Conservation (phyloP, 2,113 vertebrate genomes). For the Pluvianellus socialis region DNA sequence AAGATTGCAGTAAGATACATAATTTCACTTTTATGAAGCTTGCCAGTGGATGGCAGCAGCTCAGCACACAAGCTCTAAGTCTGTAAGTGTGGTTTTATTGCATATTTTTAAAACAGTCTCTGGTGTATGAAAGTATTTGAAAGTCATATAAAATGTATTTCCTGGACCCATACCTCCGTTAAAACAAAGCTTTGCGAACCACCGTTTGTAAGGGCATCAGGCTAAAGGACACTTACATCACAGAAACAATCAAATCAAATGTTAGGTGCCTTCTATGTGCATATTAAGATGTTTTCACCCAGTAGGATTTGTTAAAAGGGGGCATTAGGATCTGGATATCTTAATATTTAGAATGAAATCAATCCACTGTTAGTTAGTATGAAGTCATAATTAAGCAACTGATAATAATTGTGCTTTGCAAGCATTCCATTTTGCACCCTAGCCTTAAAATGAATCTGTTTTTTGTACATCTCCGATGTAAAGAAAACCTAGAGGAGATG, state of each 20-base stretch:
- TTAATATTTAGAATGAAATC: background rate
- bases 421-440: background rate
- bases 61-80: background rate
- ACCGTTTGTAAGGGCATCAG: background rate
- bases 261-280: background rate
- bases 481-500: background rate
- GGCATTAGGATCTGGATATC: background rate
- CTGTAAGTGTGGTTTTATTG: background rate
- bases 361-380: background rate
- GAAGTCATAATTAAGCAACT: background rate
- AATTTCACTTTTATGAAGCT: background rate
- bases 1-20: background rate
- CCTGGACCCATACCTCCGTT: background rate
- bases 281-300: background rate
- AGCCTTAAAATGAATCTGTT: background rate
- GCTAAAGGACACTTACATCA: background rate
- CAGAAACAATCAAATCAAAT: background rate
- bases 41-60: conserved; percentile 17
- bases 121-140: background rate
- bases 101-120: background rate
- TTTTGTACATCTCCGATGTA: background rate
- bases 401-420: background rate
- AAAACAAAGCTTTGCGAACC: background rate
- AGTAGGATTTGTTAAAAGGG: background rate
- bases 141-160: background rate